phyloP scores from a whole-genome alignment of 2,797 vertebrate genomes.

The Lerista edwardsae region DNA sequence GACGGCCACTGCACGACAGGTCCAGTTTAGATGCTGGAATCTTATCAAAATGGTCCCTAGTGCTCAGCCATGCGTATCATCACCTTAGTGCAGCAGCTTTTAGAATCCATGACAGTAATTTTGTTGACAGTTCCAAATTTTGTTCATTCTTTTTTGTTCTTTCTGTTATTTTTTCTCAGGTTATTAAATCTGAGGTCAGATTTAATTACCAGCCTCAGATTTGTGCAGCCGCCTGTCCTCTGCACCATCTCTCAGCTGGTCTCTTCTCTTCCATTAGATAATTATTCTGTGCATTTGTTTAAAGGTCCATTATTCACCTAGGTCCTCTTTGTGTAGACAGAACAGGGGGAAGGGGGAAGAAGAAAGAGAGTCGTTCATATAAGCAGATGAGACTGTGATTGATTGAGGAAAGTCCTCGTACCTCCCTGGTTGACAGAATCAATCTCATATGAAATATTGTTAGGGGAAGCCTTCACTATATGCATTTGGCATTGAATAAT shows the following conservation, averaged over 20 bases:
- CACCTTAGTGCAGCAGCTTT: slow-evolving; percentile 38
- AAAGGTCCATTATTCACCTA: slow-evolving; percentile 10
- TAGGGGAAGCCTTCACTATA: neutral
- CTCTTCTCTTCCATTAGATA: neutral
- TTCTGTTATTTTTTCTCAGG: no score
- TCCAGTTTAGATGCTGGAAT: no score
- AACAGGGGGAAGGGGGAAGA: neutral
- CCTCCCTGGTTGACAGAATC: slow-evolving; percentile 8
- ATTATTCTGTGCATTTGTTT: slow-evolving; percentile 20
- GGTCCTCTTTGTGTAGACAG: neutral
- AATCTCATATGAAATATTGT: slow-evolving; percentile 14
- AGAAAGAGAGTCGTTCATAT: neutral
- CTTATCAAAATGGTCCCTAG: slow-evolving; percentile 28
- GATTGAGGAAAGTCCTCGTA: slow-evolving; percentile 5
- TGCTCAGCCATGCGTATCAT: slow-evolving; percentile 19
- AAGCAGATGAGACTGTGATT: slow-evolving; percentile 9
- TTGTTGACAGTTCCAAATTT: neutral
- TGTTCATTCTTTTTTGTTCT: neutral
- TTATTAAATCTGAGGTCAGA: slow-evolving; percentile 1
- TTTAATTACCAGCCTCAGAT: slow-evolving; percentile 2
- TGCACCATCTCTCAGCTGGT: neutral
- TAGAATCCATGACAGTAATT: slow-evolving; percentile 22
- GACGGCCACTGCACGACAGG: no score
- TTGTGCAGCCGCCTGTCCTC: neutral
- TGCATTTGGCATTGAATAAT: neutral